These are phyloP conservation scores for Phoxinus phoxinus DNA, from an alignment of 2,113 vertebrate species.

Conservation along the genomic window DNA sequence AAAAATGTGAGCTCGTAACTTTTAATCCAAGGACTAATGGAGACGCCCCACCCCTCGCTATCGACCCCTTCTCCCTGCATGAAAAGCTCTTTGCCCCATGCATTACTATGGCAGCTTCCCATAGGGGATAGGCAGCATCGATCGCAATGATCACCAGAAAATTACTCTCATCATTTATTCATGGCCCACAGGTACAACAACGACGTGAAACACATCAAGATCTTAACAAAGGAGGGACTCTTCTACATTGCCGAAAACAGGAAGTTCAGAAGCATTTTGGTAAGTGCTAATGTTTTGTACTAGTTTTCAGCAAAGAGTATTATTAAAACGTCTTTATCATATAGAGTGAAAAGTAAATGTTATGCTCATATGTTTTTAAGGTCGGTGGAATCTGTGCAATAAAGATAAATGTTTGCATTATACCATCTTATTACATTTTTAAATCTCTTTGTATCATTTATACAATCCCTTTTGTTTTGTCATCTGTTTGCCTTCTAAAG, in stretches of 20 bases:
- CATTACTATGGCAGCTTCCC: slow-evolving; percentile 75
- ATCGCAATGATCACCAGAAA: slow-evolving; percentile 89
- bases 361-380: slow-evolving; percentile 26
- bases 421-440: slow-evolving; percentile 18
- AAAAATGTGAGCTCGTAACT: slow-evolving; percentile 32
- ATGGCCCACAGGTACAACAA: slow-evolving; percentile 96
- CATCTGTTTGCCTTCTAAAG: slow-evolving; percentile 48
- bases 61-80: slow-evolving; percentile 72
- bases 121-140: slow-evolving; percentile 79
- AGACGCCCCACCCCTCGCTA: slow-evolving; percentile 37
- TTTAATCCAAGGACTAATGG: slow-evolving; percentile 46
- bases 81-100: slow-evolving; percentile 76
- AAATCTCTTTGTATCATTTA: slow-evolving; percentile 35
- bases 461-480: slow-evolving; percentile 40
- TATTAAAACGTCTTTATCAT: slow-evolving; percentile 2
- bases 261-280: slow-evolving; percentile 96
- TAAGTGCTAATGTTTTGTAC: slow-evolving; percentile 74
- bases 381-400: neutral
- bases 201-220: slow-evolving; percentile 99
- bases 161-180: slow-evolving; percentile 95
- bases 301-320: slow-evolving; percentile 52
- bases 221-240: slow-evolving; percentile 92
- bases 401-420: slow-evolving; percentile 39
- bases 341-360: slow-evolving; percentile 13
- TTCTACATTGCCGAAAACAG: slow-evolving; percentile 98